Evolutionary conservation across 1,140 invertebrate species (phyloP).

Genomic region (Carposina sasakii): DNA sequence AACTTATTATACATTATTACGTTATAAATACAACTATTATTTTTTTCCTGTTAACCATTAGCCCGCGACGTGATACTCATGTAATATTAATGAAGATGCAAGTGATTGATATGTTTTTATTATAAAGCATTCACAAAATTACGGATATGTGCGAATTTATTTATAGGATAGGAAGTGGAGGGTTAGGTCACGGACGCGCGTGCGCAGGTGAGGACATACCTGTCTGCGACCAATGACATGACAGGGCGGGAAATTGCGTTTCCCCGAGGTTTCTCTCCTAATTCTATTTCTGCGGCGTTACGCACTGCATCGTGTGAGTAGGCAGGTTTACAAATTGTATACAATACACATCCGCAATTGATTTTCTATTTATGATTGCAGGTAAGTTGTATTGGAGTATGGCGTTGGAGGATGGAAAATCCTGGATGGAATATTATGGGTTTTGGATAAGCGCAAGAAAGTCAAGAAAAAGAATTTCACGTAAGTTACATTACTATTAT

Average conservation of each 20-base stretch:
- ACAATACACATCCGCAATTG: conserved; percentile 3
- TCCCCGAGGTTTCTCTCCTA: background rate
- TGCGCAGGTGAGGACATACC: conserved; percentile 14
- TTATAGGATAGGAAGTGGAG: conserved; percentile 6
- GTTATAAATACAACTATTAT: too few relatives aligned
- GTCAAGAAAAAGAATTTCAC: conserved; percentile 21
- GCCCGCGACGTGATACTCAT: too few relatives aligned
- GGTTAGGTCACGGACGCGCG: conserved; percentile 15
- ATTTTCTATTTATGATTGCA: conserved; percentile 37
- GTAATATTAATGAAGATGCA: too few relatives aligned
- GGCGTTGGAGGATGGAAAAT: too few relatives aligned
- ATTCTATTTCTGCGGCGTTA: conserved; percentile 6
- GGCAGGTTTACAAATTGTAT: too few relatives aligned
- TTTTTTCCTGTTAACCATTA: too few relatives aligned
- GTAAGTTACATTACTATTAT: too few relatives aligned
- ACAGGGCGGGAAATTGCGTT: conserved; percentile 8
- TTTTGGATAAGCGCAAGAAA: too few relatives aligned
- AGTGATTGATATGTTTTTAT: too few relatives aligned
- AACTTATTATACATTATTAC: too few relatives aligned
- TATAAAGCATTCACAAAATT: too few relatives aligned
- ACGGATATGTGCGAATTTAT: conserved; percentile 5
- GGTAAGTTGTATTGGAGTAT: conserved; percentile 46
- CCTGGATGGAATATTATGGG: too few relatives aligned
- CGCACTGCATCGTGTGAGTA: background rate
- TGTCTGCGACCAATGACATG: conserved; percentile 21